These are phyloP conservation scores for Anthonomus grandis DNA, from an alignment of 1,140 invertebrate genomes.

Conservation along the genomic window DNA sequence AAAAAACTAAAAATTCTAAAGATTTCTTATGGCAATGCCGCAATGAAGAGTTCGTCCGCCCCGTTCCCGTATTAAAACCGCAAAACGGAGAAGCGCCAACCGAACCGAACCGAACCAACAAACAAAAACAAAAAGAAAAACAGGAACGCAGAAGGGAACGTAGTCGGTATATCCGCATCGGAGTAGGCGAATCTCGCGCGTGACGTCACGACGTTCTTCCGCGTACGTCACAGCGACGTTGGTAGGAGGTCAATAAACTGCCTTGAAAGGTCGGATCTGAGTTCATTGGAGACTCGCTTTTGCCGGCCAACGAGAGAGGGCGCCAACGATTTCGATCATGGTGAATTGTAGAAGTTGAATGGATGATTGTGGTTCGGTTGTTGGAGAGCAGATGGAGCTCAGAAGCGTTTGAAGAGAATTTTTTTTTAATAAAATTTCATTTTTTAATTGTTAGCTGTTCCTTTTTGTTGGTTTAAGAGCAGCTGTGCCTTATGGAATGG, in stretches of 20 bases:
- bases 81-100: no score
- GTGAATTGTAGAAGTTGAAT: background rate
- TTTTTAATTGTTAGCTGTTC: no score
- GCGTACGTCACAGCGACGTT: constrained; percentile 46
- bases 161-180: constrained; percentile 34
- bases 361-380: no score
- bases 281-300: constrained; percentile 22
- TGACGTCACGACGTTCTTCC: constrained; percentile 46
- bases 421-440: no score
- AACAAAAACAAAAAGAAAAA: no score
- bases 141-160: constrained; percentile 20
- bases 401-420: no score
- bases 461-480: no score
- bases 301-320: constrained; percentile 33
- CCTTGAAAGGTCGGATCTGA: constrained; percentile 46
- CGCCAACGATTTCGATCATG: constrained; percentile 16
- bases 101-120: constrained; percentile 12
- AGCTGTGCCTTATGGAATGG: no score
- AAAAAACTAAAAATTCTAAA: no score
- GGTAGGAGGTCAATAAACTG: constrained; percentile 47
- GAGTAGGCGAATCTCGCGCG: constrained; percentile 33
- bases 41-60: constrained; percentile 7
- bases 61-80: no score
- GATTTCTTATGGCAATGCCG: no score
- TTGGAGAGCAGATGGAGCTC: no score